phyloP scores from a whole-genome alignment of 2,113 vertebrate species.

The Antechinus flavipes region DNA sequence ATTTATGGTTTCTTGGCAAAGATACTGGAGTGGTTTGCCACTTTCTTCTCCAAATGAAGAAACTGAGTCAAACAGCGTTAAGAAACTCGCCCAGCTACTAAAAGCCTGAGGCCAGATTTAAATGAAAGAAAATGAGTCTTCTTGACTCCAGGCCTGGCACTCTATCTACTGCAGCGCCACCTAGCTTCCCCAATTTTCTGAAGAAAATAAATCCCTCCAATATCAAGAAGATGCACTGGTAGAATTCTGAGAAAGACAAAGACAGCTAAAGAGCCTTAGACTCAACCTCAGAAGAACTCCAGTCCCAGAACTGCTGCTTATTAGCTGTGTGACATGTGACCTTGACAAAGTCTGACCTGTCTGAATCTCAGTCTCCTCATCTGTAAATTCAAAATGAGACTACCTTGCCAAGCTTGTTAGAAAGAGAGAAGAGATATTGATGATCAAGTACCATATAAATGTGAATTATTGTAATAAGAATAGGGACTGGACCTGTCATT shows the following conservation, averaged over 20 bases:
- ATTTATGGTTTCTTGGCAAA: background rate
- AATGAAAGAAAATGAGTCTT: background rate
- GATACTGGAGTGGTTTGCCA: background rate
- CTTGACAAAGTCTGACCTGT: background rate
- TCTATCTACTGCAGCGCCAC: background rate
- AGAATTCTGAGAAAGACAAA: slow-evolving; percentile 15
- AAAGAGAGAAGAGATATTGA: background rate
- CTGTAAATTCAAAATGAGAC: background rate
- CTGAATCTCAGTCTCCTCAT: background rate
- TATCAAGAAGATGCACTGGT: slow-evolving; percentile 14
- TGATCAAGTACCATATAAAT: background rate
- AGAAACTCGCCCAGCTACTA: background rate
- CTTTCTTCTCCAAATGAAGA: background rate
- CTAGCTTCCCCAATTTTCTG: background rate
- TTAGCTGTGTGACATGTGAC: background rate
- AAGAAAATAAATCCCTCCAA: background rate
- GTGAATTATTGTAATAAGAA: background rate
- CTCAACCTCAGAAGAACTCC: background rate
- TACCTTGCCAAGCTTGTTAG: background rate
- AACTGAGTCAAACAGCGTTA: background rate
- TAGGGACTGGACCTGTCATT: background rate
- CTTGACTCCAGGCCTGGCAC: background rate
- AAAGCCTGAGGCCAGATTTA: background rate
- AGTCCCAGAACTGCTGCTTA: background rate
- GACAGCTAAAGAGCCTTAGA: background rate